These are phyloP conservation scores for Brenthis ino DNA, from an alignment of 2,888 invertebrate species.

Conservation along the genomic window DNA sequence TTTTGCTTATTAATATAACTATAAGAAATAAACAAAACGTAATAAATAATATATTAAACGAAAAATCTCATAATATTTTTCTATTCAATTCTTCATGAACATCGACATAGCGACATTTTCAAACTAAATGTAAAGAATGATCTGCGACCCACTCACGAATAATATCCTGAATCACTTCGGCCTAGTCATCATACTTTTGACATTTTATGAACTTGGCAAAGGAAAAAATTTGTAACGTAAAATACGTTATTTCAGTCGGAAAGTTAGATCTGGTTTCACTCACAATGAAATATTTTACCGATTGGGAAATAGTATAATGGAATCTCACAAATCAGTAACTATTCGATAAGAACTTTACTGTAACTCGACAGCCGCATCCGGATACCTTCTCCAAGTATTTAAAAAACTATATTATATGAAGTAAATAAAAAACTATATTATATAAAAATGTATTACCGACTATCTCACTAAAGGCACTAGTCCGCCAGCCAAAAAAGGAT, in stretches of 20 bases:
- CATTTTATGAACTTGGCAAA: conserved; percentile 7
- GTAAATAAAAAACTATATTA: no score
- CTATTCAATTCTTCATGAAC: not conserved
- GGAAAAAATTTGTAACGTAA: conserved; percentile 11
- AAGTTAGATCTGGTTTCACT: not conserved
- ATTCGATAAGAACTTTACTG: no score
- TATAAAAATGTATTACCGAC: no score
- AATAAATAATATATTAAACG: not conserved
- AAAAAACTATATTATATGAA: no score
- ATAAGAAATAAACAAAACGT: not conserved
- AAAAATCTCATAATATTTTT: not conserved
- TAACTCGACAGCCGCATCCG: no score
- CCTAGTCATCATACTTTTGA: conserved; percentile 26
- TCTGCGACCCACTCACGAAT: conserved; percentile 5
- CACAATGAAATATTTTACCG: no score
- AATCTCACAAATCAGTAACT: no score
- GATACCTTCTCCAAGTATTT: no score
- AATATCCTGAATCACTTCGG: conserved; percentile 19
- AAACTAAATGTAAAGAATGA: conserved; percentile 17
- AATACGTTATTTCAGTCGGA: conserved; percentile 9
- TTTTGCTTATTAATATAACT: no score
- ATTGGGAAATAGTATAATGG: no score
- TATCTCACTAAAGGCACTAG: no score
- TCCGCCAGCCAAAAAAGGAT: no score
- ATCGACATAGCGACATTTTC: not conserved